phyloP scores from a whole-genome alignment of 2,797 vertebrate species.

The Spea hammondii region DNA sequence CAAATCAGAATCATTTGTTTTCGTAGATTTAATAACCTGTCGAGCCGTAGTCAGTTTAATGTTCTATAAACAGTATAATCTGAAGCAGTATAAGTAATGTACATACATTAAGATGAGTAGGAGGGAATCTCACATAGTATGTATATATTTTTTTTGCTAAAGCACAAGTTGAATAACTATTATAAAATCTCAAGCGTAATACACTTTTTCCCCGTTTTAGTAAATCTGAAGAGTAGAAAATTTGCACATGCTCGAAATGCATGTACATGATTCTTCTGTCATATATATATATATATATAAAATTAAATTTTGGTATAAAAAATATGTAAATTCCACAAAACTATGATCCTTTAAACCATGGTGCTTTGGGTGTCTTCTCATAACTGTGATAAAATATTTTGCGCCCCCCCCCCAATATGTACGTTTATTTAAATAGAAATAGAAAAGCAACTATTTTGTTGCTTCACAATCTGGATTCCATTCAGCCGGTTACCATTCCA shows the following conservation, averaged over 20 bases:
- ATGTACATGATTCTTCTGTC: no score
- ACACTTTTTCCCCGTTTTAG: no score
- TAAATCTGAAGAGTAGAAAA: no score
- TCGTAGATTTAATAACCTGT: background rate
- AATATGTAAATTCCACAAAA: no score
- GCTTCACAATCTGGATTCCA: conserved; percentile 77
- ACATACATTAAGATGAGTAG: background rate
- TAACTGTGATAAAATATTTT: conserved; percentile 67
- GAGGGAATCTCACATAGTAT: no score
- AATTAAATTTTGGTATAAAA: no score
- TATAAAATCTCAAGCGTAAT: no score
- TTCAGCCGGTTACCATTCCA: conserved; percentile 85
- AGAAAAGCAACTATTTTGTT: conserved; percentile 66
- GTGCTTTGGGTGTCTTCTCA: conserved; percentile 59
- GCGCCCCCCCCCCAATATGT: conserved; percentile 58
- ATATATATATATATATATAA: no score
- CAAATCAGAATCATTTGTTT: background rate
- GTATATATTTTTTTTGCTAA: no score
- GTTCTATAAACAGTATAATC: background rate
- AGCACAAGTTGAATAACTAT: no score
- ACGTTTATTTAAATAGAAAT: conserved; percentile 77
- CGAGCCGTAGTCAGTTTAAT: background rate
- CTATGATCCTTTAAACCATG: no score
- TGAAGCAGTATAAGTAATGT: conserved; percentile 1
- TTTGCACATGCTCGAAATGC: no score